phyloP scores from a whole-genome alignment of 2,888 invertebrate species.

The Leucoma salicis region DNA sequence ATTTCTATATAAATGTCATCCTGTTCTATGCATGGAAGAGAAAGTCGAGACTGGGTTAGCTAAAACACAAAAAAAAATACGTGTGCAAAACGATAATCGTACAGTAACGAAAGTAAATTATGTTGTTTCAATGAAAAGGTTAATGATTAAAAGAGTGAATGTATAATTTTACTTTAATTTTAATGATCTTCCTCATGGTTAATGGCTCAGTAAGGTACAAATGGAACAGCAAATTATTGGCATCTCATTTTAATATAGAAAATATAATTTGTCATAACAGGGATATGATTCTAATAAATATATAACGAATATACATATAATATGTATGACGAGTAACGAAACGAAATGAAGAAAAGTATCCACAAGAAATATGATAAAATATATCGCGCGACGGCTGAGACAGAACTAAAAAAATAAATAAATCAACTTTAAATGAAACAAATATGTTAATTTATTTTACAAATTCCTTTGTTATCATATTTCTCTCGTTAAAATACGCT shows the following conservation, averaged over 20 bases:
- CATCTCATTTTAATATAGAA: conserved; percentile 75
- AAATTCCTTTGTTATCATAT: conserved; percentile 82
- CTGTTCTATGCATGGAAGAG: too few species aligned
- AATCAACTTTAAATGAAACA: conserved; percentile 75
- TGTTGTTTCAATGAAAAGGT: conserved; percentile 43
- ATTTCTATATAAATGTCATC: too few species aligned
- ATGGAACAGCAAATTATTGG: conserved; percentile 68
- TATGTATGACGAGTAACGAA: conserved; percentile 39
- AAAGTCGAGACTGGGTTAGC: too few species aligned
- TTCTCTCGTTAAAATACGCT: conserved; percentile 81
- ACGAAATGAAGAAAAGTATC: conserved; percentile 41
- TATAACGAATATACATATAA: conserved; percentile 66
- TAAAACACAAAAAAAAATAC: too few species aligned
- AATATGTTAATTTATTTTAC: conserved; percentile 81
- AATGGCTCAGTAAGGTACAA: conserved; percentile 73
- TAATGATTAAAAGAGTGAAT: conserved; percentile 63
- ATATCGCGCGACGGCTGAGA: conserved; percentile 36
- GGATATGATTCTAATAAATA: conserved; percentile 65
- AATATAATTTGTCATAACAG: conserved; percentile 74
- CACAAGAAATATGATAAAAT: conserved; percentile 64
- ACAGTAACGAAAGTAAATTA: too few species aligned
- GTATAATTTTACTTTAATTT: conserved; percentile 58
- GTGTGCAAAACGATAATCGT: too few species aligned
- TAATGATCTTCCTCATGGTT: conserved; percentile 63
- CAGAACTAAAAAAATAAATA: conserved; percentile 43